Evolutionary conservation across 2,113 vertebrate species (phyloP), one percentile per base, ranked within the genome.

Genomic region (Tichodroma muraria): DNA sequence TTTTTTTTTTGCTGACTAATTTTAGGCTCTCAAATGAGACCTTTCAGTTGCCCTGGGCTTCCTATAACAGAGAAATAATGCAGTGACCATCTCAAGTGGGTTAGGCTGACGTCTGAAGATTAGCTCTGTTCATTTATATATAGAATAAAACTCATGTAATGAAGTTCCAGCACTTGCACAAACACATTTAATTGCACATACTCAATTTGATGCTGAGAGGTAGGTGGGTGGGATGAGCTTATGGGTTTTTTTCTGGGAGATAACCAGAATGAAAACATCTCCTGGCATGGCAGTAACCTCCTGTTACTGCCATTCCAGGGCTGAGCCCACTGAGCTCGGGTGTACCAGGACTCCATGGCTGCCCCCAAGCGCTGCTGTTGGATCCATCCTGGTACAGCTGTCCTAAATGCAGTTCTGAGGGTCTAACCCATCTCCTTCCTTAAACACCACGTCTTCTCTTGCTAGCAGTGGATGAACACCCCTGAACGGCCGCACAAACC

Each of bases 361-460:
- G 13, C 53, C 52, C 52, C 25, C 35, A 13, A 47, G n/a, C 42
- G 40, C 60, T 10, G 38, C 42, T 19, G 17, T 9, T 27, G 44
- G 12, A 33, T 1, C 24, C 3, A 14, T 8, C 33, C 23, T 18
- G 70, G 19, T 5, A 18, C 31, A 42, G 50, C 22, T 18, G 11
- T 38, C 24, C 54, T 24, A 11, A 24, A 12, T 0, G 5, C 60
- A 15, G 28, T 13, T 19, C 44, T 13, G 44, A 54, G 31, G 18
- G 13, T 59, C 77, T 30, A 25, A 30, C 7, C 13, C 44, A 30
- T n/a, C 28, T 18, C 52, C 50, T 37, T 17, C 5, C 54, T 37
- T 11, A 11, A 38, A 11, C 0, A 3, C 27, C 18, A 23, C 0
- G 0, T 1, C 1, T 72, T 23, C 33, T 40, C 38, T 7, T 45